Evolutionary conservation across 2,888 invertebrate genomes (phyloP).

Genomic region (Caenorhabditis sp.): DNA sequence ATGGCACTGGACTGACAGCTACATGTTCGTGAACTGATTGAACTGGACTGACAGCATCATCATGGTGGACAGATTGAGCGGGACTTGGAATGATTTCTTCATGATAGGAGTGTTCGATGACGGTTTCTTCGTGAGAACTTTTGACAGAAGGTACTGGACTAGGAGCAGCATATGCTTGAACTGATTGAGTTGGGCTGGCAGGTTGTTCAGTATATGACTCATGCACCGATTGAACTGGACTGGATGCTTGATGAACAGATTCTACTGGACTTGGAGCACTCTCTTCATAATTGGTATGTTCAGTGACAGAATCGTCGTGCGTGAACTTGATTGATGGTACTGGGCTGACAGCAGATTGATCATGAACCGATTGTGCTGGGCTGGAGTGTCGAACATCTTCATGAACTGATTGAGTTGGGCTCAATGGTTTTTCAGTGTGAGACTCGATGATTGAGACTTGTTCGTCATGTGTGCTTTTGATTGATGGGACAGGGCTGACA

Average conservation of each 20-base stretch:
- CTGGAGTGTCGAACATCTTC: background rate
- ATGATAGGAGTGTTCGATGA: conserved; percentile 1
- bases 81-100: background rate
- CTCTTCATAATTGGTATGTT: conserved; percentile 2
- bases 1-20: background rate
- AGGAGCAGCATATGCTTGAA: background rate
- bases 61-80: background rate
- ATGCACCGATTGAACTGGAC: conserved; percentile 5
- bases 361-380: background rate
- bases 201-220: background rate
- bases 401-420: background rate
- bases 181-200: conserved; percentile 6
- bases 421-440: background rate
- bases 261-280: conserved; percentile 4
- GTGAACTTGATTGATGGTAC: background rate
- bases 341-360: background rate
- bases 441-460: no score
- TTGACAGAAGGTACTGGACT: conserved; percentile 11
- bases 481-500: no score
- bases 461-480: no score
- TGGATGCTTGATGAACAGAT: conserved; percentile 3
- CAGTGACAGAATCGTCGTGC: conserved; percentile 3
- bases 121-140: background rate
- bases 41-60: conserved; percentile 9
- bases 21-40: background rate